A percentile compares a stretch with the other conserved stretches of the same genome.
phyloP scores from a whole-genome alignment of 2,113 vertebrate species.

The Empidonax traillii region DNA sequence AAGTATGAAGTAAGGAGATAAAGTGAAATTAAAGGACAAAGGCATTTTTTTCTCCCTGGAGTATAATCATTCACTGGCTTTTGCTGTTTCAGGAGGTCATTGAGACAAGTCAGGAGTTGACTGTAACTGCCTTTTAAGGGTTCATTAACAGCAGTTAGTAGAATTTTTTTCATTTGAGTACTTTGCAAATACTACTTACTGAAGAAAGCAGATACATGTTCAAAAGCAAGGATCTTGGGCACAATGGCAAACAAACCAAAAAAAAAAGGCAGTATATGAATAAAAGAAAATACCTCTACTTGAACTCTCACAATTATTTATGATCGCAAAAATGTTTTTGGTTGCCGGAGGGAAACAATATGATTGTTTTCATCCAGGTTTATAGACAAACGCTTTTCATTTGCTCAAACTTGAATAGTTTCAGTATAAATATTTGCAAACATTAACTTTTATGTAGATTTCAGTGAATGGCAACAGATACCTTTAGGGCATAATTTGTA shows the following conservation, averaged over 20 bases:
- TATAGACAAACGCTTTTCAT: neutral
- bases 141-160: neutral
- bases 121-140: neutral
- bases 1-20: neutral
- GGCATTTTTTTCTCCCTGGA: neutral
- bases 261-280: neutral
- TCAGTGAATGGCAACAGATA: neutral
- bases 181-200: neutral
- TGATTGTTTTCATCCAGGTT: neutral
- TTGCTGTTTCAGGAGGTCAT: neutral
- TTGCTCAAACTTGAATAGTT: neutral
- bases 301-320: neutral
- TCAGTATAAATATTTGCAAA: neutral
- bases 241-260: neutral
- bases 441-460: neutral
- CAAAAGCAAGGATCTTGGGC: neutral
- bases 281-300: neutral
- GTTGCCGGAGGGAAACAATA: neutral
- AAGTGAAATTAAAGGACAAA: slow-evolving; percentile 3
- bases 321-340: neutral
- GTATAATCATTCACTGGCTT: neutral
- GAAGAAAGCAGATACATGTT: neutral
- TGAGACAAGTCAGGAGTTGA: neutral
- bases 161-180: neutral
- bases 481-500: neutral